Conservation (phyloP, 2,797 vertebrate genomes). For the Parauchenoglanis punctatus region DNA sequence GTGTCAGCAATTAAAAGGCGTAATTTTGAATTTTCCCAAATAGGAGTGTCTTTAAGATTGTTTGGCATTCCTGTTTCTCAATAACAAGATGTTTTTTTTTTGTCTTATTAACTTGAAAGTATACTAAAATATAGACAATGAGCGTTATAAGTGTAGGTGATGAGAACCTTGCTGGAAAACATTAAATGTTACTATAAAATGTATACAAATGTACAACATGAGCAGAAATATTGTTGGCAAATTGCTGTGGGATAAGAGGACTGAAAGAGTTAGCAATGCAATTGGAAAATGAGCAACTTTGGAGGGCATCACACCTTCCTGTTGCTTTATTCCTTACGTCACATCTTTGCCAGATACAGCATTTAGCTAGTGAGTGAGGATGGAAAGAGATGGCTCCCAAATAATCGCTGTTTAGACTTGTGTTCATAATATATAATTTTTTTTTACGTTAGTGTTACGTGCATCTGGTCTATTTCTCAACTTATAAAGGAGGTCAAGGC, state of each 20-base stretch:
- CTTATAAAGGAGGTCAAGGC: constrained; percentile 60
- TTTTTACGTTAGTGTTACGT: constrained; percentile 45
- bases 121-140: neutral
- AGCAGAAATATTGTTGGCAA: neutral
- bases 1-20: neutral
- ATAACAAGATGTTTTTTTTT: neutral
- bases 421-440: constrained; percentile 23
- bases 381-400: constrained; percentile 52
- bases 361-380: constrained; percentile 2
- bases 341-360: neutral
- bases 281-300: neutral
- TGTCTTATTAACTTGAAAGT: neutral
- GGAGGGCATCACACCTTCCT: neutral
- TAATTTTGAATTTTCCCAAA: neutral
- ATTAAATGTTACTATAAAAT: neutral
- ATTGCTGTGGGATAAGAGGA: neutral
- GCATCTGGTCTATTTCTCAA: constrained; percentile 63
- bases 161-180: neutral
- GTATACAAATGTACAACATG: neutral
- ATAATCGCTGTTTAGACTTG: constrained; percentile 32
- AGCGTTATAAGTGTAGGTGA: neutral
- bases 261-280: neutral
- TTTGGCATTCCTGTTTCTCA: neutral
- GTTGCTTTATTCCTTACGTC: neutral
- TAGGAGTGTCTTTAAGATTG: neutral